Percentiles rank a stretch among this genome's conserved stretches.
phyloP scores from a whole-genome alignment of 2,113 vertebrate species.

The Tricholaema leucomelas region DNA sequence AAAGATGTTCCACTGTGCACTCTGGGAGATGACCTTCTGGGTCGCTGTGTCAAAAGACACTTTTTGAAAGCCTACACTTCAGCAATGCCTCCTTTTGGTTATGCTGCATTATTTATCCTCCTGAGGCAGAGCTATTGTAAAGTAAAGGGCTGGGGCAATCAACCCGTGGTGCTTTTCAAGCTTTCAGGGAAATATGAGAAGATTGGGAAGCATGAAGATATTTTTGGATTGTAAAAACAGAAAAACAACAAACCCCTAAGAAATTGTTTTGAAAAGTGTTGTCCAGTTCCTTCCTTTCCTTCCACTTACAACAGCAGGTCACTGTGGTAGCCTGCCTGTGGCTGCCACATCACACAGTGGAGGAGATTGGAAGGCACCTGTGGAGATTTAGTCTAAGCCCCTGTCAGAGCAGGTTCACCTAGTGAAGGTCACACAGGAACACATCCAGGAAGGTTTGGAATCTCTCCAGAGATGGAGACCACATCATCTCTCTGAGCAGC shows the following conservation, averaged over 20 bases:
- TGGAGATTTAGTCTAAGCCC: too few species aligned
- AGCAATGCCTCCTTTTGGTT: neutral
- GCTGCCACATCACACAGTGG: too few species aligned
- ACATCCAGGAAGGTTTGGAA: too few species aligned
- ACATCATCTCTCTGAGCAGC: too few species aligned
- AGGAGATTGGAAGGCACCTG: too few species aligned
- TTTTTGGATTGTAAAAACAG: neutral
- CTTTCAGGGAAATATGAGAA: neutral
- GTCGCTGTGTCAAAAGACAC: neutral
- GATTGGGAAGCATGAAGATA: neutral
- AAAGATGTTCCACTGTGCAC: neutral
- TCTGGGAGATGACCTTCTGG: neutral
- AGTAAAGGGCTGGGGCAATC: neutral
- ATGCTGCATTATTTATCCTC: neutral
- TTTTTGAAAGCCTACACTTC: neutral
- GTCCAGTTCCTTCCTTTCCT: too few species aligned
- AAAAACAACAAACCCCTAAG: neutral
- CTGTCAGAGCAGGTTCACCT: too few species aligned
- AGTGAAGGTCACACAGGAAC: too few species aligned
- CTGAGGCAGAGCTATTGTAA: neutral
- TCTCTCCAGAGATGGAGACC: too few species aligned
- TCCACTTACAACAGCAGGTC: neutral
- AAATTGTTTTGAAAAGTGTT: rapidly evolving
- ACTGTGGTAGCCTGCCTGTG: neutral
- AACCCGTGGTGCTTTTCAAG: neutral